phyloP scores from a whole-genome alignment of 2,888 invertebrate species.

The Macrosoma leucophasiata region DNA sequence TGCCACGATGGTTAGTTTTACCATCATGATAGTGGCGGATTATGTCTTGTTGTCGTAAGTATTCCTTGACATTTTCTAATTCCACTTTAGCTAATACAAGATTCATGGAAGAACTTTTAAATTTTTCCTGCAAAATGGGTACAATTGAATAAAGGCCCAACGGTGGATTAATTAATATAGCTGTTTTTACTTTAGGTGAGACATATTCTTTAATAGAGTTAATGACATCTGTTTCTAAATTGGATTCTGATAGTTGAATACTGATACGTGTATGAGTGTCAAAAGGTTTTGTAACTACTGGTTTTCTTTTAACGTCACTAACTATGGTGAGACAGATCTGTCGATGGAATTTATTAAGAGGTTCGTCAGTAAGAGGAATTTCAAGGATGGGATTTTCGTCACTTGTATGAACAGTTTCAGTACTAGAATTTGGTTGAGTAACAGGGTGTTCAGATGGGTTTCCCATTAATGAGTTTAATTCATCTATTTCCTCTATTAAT shows the following conservation, averaged over 20 bases:
- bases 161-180: not conserved
- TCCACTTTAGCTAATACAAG: slow-evolving; percentile 9
- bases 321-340: slow-evolving; percentile 2
- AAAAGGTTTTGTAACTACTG: slow-evolving; percentile 1
- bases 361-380: slow-evolving; percentile 24
- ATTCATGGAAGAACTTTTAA: slow-evolving; percentile 14
- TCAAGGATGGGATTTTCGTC: slow-evolving; percentile 26
- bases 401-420: slow-evolving; percentile 22
- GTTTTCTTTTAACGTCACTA: slow-evolving; percentile 16
- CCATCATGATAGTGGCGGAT: slow-evolving; percentile 11
- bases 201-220: slow-evolving; percentile 4
- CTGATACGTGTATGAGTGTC: not conserved
- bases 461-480: not conserved
- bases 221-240: slow-evolving; percentile 3
- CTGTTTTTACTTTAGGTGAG: slow-evolving; percentile 4
- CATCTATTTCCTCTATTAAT: not conserved
- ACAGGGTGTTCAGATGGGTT: too few relatives aligned
- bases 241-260: slow-evolving; percentile 1
- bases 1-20: slow-evolving; percentile 18
- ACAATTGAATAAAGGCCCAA: slow-evolving; percentile 2
- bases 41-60: slow-evolving; percentile 10
- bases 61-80: slow-evolving; percentile 10
- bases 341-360: slow-evolving; percentile 1
- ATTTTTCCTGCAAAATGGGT: slow-evolving; percentile 7
- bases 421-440: too few relatives aligned